Evolutionary conservation across 2,797 vertebrate genomes (phyloP).

Genomic region (Protonibea diacanthus): DNA sequence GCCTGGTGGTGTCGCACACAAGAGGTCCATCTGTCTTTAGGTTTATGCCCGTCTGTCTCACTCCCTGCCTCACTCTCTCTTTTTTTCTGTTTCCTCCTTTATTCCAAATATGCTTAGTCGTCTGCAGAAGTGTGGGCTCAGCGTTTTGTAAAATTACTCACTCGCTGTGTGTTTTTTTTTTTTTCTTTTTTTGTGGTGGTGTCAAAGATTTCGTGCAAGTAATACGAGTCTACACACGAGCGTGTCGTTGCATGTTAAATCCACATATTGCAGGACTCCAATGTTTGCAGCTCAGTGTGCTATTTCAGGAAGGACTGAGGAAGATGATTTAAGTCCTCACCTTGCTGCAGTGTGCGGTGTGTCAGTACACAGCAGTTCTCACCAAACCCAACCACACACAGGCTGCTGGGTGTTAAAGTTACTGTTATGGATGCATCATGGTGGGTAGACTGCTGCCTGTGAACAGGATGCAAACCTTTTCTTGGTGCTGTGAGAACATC

Average conservation of each 20-base stretch:
- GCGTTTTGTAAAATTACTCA: slow-evolving; percentile 24
- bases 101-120: slow-evolving; percentile 3
- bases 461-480: neutral
- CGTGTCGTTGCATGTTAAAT: neutral
- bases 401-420: no score
- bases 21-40: slow-evolving; percentile 1
- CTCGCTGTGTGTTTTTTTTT: slow-evolving; percentile 13
- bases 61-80: neutral
- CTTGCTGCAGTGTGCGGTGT: neutral
- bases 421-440: no score
- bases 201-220: slow-evolving; percentile 3
- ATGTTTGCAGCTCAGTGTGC: slow-evolving; percentile 3
- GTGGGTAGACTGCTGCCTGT: no score
- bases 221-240: neutral
- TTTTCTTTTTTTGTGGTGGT: neutral
- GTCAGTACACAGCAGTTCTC: no score
- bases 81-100: neutral
- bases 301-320: neutral
- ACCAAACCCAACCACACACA: no score
- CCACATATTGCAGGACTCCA: neutral
- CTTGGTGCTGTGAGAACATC: neutral
- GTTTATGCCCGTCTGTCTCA: slow-evolving; percentile 1
- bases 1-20: neutral
- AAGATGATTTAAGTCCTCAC: neutral
- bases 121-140: neutral